A percentile compares a stretch with the other conserved stretches of the same genome.
Conservation (phyloP, 2,888 invertebrate genomes). For the Sceliomorpha sp. region DNA sequence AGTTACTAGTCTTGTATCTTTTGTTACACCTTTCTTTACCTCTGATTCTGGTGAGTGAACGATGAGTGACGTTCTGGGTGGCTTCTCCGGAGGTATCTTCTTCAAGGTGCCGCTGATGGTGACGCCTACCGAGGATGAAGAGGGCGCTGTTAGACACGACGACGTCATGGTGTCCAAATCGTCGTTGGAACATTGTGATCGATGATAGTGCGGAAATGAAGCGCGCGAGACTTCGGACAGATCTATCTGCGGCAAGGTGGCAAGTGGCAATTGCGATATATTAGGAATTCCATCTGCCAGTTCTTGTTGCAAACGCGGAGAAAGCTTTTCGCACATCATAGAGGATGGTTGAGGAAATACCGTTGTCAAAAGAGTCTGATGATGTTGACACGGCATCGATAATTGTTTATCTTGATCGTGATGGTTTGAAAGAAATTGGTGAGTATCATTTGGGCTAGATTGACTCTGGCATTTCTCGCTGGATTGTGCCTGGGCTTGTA, state of each 20-base stretch:
- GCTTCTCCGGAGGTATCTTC: conserved; percentile 78
- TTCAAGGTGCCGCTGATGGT: conserved; percentile 75
- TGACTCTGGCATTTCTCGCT: conserved; percentile 66
- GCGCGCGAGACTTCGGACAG: conserved; percentile 68
- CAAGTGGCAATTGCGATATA: conserved; percentile 74
- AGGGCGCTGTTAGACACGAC: conserved; percentile 53
- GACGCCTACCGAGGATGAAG: conserved; percentile 44
- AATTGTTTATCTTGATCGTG: conserved; percentile 63
- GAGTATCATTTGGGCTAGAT: conserved; percentile 29
- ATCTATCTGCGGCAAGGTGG: conserved; percentile 73
- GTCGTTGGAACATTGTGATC: conserved; percentile 67
- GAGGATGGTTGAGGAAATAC: conserved; percentile 48
- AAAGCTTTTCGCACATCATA: conserved; percentile 67
- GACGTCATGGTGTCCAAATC: conserved; percentile 60
- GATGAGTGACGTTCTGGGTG: conserved; percentile 76
- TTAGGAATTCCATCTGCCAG: conserved; percentile 65
- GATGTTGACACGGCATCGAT: conserved; percentile 64
- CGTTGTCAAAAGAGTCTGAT: conserved; percentile 65
- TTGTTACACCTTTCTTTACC: conserved; percentile 67
- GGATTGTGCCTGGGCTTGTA: conserved; percentile 68
- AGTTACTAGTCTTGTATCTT: conserved; percentile 1
- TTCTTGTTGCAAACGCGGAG: conserved; percentile 71
- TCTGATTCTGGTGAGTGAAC: conserved; percentile 76
- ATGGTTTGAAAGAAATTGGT: conserved; percentile 60
- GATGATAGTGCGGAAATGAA: conserved; percentile 70